phyloP scores from a whole-genome alignment of 2,797 vertebrate species.

The Tympanoctomys barrerae region DNA sequence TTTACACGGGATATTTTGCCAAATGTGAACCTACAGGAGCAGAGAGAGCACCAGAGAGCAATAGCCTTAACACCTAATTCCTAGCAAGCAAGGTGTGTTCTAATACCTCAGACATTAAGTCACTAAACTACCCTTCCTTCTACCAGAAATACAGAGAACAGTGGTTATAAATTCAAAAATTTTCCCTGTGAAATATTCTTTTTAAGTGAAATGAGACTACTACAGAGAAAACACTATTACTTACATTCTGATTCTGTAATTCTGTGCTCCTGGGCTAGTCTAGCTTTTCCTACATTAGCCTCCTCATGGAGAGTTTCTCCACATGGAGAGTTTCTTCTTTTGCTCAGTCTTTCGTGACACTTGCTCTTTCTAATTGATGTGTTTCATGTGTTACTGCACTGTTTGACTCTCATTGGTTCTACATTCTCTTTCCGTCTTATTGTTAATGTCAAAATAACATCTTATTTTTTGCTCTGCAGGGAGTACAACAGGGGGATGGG shows the following conservation, averaged over 20 bases:
- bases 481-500: neutral
- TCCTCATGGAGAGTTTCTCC: neutral
- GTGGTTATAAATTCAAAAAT: neutral
- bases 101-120: neutral
- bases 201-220: neutral
- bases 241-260: neutral
- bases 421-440: neutral
- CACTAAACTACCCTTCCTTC: neutral
- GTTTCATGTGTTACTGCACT: neutral
- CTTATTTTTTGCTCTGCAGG: neutral
- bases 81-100: neutral
- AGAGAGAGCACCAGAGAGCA: neutral
- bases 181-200: neutral
- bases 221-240: neutral
- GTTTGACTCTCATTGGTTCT: neutral
- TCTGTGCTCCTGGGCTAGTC: no score
- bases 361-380: neutral
- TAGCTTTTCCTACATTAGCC: no score
- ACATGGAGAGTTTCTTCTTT: neutral
- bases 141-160: neutral
- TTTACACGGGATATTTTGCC: no score
- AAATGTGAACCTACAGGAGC: neutral
- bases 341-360: neutral
- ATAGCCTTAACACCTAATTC: neutral
- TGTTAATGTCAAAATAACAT: neutral